Evolutionary conservation across 2,888 invertebrate species (phyloP).

Genomic region (Dynastes maya): DNA sequence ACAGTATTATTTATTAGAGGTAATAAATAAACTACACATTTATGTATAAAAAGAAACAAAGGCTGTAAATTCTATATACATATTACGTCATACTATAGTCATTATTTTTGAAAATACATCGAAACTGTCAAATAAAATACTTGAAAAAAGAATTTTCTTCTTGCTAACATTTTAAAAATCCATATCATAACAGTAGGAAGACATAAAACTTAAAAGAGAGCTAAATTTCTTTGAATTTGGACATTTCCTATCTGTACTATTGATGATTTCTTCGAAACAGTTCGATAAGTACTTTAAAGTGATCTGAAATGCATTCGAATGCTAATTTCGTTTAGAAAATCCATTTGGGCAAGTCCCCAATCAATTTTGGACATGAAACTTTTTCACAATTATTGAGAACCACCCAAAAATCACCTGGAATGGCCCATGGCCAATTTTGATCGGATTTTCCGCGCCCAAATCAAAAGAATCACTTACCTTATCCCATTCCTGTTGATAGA

Average conservation of each 20-base stretch:
- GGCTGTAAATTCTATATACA: no score
- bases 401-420: neutral
- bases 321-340: neutral
- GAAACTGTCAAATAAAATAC: no score
- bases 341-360: conserved; percentile 2
- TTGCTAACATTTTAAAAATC: conserved; percentile 47
- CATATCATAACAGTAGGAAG: conserved; percentile 60
- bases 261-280: conserved; percentile 58
- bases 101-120: no score
- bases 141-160: neutral
- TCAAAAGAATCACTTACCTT: conserved; percentile 55
- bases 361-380: no score
- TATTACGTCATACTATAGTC: no score
- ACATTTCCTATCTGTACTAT: conserved; percentile 55
- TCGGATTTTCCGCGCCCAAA: no score
- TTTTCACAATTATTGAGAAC: no score
- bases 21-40: conserved; percentile 31
- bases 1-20: conserved; percentile 37
- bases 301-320: conserved; percentile 57
- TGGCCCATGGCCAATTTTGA: conserved; percentile 22
- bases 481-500: conserved; percentile 80
- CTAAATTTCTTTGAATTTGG: conserved; percentile 59
- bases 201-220: conserved; percentile 62
- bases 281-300: conserved; percentile 58
- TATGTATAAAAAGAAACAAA: conserved; percentile 28